A percentile compares a stretch with the other conserved stretches of the same genome.
Evolutionary conservation across 2,888 invertebrate genomes (phyloP).

Genomic region (Melitaea athalia): DNA sequence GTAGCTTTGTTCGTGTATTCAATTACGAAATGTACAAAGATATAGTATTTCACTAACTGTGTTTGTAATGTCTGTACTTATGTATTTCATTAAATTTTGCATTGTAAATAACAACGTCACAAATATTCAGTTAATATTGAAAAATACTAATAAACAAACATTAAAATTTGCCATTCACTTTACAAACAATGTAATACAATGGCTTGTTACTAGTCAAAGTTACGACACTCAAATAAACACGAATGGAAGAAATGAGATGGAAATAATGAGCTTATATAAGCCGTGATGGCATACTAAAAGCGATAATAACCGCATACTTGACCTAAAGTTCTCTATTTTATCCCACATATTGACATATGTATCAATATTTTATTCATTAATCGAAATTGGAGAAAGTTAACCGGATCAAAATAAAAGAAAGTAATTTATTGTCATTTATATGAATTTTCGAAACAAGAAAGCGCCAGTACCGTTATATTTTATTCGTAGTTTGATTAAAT

Average conservation of each 20-base stretch:
- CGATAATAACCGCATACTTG: conserved; percentile 2
- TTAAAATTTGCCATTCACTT: too few relatives aligned
- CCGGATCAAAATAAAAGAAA: conserved; percentile 35
- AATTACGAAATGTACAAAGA: too few relatives aligned
- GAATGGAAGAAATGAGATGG: background rate
- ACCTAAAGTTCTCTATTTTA: conserved; percentile 5
- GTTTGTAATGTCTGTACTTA: too few relatives aligned
- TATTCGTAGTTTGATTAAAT: conserved; percentile 10
- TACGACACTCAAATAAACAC: background rate
- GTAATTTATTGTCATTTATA: conserved; percentile 27
- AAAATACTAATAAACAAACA: too few relatives aligned
- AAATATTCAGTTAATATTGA: too few relatives aligned
- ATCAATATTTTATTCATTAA: conserved; percentile 5
- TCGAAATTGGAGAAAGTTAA: conserved; percentile 29
- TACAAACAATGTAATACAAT: too few relatives aligned
- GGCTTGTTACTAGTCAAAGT: too few relatives aligned
- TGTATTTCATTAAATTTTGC: too few relatives aligned
- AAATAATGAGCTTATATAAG: background rate
- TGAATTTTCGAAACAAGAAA: conserved; percentile 24
- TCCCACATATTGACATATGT: background rate
- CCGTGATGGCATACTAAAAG: background rate
- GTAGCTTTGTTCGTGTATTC: too few relatives aligned
- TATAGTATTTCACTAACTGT: too few relatives aligned
- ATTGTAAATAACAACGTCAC: too few relatives aligned
- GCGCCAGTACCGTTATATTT: conserved; percentile 23